These are phyloP conservation scores for Apodemia zela DNA, from an alignment of 2,888 invertebrate genomes.

Conservation along the genomic window DNA sequence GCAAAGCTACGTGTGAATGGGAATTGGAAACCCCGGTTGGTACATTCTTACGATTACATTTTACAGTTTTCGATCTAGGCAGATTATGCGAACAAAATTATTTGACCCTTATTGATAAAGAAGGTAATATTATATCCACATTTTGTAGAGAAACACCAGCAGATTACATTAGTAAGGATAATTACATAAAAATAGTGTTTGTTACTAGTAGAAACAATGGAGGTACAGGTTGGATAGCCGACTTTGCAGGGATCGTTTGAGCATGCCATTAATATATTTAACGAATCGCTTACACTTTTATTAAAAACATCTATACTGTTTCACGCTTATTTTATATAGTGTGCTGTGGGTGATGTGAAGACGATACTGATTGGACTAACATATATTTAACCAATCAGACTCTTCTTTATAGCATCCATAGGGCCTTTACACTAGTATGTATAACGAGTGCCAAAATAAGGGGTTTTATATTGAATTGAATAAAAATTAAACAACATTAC, in stretches of 20 bases:
- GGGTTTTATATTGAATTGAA: too few species aligned
- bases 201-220: constrained; percentile 84
- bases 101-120: constrained; percentile 81
- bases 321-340: too few species aligned
- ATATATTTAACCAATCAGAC: too few species aligned
- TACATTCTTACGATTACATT: constrained; percentile 48
- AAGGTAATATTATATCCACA: constrained; percentile 54
- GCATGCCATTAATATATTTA: neutral
- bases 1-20: constrained; percentile 58
- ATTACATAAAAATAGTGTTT: constrained; percentile 82
- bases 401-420: too few species aligned
- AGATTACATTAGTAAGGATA: constrained; percentile 71
- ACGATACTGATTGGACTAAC: neutral
- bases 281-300: too few species aligned
- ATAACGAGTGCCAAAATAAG: too few species aligned
- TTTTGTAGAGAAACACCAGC: constrained; percentile 81
- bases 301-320: too few species aligned
- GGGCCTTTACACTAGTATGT: too few species aligned
- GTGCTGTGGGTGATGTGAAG: too few species aligned
- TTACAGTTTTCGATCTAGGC: constrained; percentile 82
- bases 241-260: constrained; percentile 42
- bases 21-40: constrained; percentile 57
- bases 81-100: constrained; percentile 83
- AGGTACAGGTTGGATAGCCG: constrained; percentile 85
- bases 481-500: too few species aligned